Evolutionary conservation across 2,888 invertebrate genomes (phyloP).

Genomic region (Meghimatium bilineatum): DNA sequence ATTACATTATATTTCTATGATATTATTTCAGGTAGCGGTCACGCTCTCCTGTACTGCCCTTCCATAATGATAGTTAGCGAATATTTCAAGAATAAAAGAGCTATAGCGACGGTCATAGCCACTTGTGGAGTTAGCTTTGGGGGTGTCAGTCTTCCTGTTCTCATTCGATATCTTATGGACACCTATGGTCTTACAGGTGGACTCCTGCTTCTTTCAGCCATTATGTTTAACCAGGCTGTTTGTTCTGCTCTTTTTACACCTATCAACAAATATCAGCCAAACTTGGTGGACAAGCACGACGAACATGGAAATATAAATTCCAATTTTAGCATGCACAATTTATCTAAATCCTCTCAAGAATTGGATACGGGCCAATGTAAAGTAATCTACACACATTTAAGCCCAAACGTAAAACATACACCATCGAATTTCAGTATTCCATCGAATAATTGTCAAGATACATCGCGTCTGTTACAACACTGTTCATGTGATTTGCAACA

Average conservation of each 20-base stretch:
- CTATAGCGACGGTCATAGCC: constrained; percentile 54
- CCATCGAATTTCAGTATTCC: background rate
- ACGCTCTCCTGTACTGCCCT: constrained; percentile 48
- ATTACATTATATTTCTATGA: no score
- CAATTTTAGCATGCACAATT: background rate
- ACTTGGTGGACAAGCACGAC: background rate
- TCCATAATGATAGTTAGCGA: constrained; percentile 48
- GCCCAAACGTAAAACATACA: background rate
- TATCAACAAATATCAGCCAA: background rate
- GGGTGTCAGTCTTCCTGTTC: constrained; percentile 51
- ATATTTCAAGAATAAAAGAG: constrained; percentile 54
- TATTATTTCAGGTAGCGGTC: constrained; percentile 48
- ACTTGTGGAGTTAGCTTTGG: constrained; percentile 52
- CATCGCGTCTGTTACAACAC: background rate
- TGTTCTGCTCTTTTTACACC: constrained; percentile 26
- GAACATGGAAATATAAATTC: background rate
- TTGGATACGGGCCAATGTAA: background rate
- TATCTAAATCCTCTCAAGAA: background rate
- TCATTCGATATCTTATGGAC: constrained; percentile 50
- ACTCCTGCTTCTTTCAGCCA: constrained; percentile 50
- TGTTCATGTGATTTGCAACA: background rate
- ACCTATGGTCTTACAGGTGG: constrained; percentile 52
- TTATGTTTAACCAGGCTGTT: constrained; percentile 50
- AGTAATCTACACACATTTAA: background rate
- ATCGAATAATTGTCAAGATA: background rate